phyloP scores from a whole-genome alignment of 2,797 vertebrate genomes.

The Sparidentex hasta region DNA sequence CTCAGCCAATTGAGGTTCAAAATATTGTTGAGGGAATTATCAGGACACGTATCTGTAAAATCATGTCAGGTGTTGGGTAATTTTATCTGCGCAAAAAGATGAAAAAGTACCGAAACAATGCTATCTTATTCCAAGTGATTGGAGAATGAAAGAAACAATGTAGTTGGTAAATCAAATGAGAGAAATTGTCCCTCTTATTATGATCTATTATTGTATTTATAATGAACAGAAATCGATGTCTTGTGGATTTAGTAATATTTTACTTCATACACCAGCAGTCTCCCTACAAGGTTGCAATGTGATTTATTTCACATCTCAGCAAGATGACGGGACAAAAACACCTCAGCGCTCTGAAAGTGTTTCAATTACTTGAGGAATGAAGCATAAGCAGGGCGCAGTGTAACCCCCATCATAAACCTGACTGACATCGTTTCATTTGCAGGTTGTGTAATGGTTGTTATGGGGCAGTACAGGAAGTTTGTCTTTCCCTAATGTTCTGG shows the following conservation, averaged over 20 bases:
- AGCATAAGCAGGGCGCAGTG: background rate
- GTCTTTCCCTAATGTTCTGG: background rate
- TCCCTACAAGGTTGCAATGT: background rate
- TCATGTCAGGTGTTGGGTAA: background rate
- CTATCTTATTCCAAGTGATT: background rate
- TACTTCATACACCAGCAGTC: background rate
- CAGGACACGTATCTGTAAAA: slow-evolving; percentile 2
- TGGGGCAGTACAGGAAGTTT: slow-evolving; percentile 23
- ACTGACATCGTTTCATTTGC: background rate
- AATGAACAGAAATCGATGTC: background rate
- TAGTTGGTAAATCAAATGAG: background rate
- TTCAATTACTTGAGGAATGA: background rate
- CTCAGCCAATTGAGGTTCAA: background rate
- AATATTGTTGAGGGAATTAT: slow-evolving; percentile 7
- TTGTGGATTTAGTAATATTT: background rate
- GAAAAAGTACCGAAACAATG: background rate
- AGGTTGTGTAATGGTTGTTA: slow-evolving; percentile 8
- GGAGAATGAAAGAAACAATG: background rate
- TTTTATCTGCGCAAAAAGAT: background rate
- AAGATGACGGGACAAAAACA: background rate
- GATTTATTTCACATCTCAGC: background rate
- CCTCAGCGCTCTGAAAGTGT: background rate
- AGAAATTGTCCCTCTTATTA: background rate
- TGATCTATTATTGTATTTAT: background rate
- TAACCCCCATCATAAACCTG: background rate